phyloP scores from a whole-genome alignment of 2,888 invertebrate genomes.

The Brachyptera risi region DNA sequence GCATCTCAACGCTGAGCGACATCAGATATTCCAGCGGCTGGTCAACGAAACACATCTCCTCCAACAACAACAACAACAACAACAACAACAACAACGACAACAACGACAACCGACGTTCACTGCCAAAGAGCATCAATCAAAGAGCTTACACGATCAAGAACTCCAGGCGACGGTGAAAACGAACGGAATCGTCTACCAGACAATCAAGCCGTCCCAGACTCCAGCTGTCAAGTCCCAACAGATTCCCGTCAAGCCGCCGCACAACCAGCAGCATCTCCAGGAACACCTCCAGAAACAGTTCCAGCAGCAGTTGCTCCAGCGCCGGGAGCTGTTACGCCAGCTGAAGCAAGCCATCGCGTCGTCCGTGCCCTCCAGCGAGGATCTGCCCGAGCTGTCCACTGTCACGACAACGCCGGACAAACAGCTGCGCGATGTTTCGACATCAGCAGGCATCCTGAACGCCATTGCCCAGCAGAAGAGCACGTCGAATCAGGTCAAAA shows the following conservation, averaged over 20 bases:
- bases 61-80: too few relatives aligned
- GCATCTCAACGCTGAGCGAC: background rate
- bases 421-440: slow-evolving; percentile 40
- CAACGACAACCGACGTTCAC: background rate
- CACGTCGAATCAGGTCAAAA: slow-evolving; percentile 31
- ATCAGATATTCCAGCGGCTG: slow-evolving; percentile 24
- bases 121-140: background rate
- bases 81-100: slow-evolving; percentile 14
- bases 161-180: background rate
- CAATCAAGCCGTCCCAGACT: background rate
- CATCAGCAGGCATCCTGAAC: slow-evolving; percentile 28
- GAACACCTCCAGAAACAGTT: slow-evolving; percentile 60
- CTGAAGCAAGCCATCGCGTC: slow-evolving; percentile 63
- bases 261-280: slow-evolving; percentile 62
- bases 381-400: too few relatives aligned
- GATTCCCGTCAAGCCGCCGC: slow-evolving; percentile 72
- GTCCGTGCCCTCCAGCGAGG: slow-evolving; percentile 51
- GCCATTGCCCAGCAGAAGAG: background rate
- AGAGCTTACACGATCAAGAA: background rate
- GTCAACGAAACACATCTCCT: slow-evolving; percentile 15
- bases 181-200: too few relatives aligned
- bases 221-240: slow-evolving; percentile 59
- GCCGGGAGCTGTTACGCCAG: slow-evolving; percentile 70
- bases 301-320: slow-evolving; percentile 43
- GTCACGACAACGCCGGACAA: slow-evolving; percentile 18